phyloP scores from a whole-genome alignment of 2,888 invertebrate genomes.

The Clunio marinus region DNA sequence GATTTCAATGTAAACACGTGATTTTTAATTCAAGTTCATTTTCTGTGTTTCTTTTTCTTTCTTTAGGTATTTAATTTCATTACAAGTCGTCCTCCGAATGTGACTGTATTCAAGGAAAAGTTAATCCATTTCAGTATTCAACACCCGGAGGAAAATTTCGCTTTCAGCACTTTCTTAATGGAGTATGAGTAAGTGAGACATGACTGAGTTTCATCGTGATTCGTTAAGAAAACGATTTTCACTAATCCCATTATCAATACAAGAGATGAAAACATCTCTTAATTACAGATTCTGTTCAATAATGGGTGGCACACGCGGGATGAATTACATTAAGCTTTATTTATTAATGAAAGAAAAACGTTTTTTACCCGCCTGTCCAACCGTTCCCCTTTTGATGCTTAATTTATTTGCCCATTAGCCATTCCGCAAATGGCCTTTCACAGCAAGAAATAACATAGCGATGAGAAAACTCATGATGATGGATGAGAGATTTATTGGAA shows the following conservation, averaged over 20 bases:
- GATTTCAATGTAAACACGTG: slow-evolving; percentile 12
- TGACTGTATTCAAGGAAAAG: background rate
- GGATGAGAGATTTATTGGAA: slow-evolving; percentile 28
- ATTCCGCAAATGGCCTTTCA: slow-evolving; percentile 1
- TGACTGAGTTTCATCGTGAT: background rate
- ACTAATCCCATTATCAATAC: background rate
- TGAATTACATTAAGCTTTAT: background rate
- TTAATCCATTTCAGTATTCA: too few species aligned
- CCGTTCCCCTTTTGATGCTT: background rate
- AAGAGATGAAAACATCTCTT: background rate
- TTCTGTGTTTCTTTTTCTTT: background rate
- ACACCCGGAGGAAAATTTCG: too few species aligned
- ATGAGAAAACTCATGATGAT: slow-evolving; percentile 10
- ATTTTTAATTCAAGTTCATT: slow-evolving; percentile 7
- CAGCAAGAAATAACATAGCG: background rate
- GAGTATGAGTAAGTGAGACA: background rate
- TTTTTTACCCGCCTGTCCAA: background rate
- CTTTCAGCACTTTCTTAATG: too few species aligned
- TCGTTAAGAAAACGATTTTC: background rate
- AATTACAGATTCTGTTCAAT: background rate
- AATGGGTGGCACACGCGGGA: background rate
- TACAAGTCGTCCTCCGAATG: background rate
- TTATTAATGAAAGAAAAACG: slow-evolving; percentile 3
- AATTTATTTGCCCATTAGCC: slow-evolving; percentile 21
- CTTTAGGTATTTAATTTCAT: background rate